These are phyloP conservation scores for Agrotis exclamationis DNA, from an alignment of 2,888 invertebrate genomes.

Conservation along the genomic window DNA sequence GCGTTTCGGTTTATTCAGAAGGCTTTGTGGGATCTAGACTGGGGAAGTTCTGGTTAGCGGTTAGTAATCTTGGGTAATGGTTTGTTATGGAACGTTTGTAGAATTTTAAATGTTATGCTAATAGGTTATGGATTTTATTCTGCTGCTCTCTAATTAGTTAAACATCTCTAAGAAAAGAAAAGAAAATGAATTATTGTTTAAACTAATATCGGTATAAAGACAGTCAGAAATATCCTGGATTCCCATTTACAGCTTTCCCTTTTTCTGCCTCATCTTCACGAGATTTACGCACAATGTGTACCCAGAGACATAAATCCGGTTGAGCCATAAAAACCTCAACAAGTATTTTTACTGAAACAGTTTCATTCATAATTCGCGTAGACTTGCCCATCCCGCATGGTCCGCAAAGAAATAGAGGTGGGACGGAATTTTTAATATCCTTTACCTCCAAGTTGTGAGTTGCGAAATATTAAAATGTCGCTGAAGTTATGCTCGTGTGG, in stretches of 20 bases:
- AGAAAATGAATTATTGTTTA: not conserved
- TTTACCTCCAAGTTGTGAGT: slow-evolving; percentile 60
- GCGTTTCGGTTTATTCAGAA: slow-evolving; percentile 49
- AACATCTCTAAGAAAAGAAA: not conserved
- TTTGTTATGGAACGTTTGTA: not conserved
- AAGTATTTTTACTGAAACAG: slow-evolving; percentile 45
- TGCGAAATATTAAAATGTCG: slow-evolving; percentile 77
- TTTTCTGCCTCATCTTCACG: not conserved
- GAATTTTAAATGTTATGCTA: not conserved
- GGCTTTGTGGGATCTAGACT: slow-evolving; percentile 38
- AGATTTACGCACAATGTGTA: not conserved
- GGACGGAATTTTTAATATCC: slow-evolving; percentile 79
- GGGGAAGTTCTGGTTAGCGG: slow-evolving; percentile 36
- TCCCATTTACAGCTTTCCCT: not conserved
- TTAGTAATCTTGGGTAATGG: slow-evolving; percentile 12
- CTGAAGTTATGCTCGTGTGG: slow-evolving; percentile 69
- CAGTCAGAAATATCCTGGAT: not conserved
- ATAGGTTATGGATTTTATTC: not conserved
- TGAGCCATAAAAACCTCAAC: slow-evolving; percentile 14
- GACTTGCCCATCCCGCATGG: slow-evolving; percentile 36
- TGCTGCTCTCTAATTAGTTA: not conserved
- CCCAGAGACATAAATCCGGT: no score
- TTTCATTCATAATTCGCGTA: slow-evolving; percentile 47
- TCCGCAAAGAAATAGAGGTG: slow-evolving; percentile 55
- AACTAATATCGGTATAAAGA: not conserved